Base-by-base conservation (phyloP, 2,797 vertebrate genomes). In the Pseudopleuronectes americanus region DNA sequence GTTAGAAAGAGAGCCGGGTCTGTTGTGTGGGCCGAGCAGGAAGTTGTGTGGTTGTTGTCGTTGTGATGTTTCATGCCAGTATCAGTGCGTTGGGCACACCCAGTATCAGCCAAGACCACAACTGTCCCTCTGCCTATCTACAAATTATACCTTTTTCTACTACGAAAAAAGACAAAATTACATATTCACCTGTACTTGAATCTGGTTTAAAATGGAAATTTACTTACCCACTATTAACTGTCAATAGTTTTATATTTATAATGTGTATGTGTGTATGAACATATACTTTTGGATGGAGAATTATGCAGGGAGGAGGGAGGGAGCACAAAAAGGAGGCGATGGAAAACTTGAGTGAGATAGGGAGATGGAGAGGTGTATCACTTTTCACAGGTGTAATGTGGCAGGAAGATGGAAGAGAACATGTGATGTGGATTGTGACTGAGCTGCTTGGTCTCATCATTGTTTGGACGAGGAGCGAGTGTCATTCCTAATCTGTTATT, bases 401-500 rank as follows among this genome's bases (percentile, higher is more conserved):
- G 26, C 68, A 52, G 57, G 47, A 28, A 53, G 19, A 74, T 33
- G 16, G 47, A 45, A 16, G 53, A 12, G 28, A 22, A 23, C 17
- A 4, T 22, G 51, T 54, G 54, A 33, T 9, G 41, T 4, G 3
- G 12, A 43, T 13, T 43, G 41, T 13, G 12, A 14, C 41, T 10
- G 41, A 45, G 43, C 43, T 45, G 14, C 17, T 45, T 16, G 16
- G 43, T 16, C 43, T 45, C 43, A 19, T 45, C 14, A 16, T 4
- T 45, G 13, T 54, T 45, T 24, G 33, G 51, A 68, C 24, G 21
- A 67, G 56, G 43, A 59, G 19, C 68, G 74, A 8, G 76, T 26
- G 33, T 89, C 87, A 85, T 47, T 16, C 36, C 13, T 38, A 13
- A 57, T 66, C 41, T 71, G 70, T 57, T 62, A 41, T 55, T 56